A percentile compares a stretch with the other conserved stretches of the same genome.
Conservation (phyloP, 2,113 vertebrate species). For the Hyperoodon ampullatus region DNA sequence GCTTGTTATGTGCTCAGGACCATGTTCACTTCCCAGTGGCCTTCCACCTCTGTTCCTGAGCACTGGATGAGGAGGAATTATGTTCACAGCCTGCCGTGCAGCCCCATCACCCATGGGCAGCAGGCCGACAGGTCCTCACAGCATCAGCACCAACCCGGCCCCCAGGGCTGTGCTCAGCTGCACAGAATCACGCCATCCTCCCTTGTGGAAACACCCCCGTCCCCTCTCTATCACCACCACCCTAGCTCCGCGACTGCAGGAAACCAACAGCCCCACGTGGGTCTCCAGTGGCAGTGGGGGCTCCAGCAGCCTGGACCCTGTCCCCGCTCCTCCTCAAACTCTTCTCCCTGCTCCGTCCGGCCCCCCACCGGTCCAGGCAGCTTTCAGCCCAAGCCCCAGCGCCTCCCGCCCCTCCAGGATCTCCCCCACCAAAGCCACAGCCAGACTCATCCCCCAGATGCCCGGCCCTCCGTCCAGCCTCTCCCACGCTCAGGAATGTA, state of each 20-base stretch:
- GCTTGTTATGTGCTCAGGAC: rapidly evolving
- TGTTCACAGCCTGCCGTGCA: rapidly evolving
- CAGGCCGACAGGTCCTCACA: not conserved
- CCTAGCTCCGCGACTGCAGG: rapidly evolving
- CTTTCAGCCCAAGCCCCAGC: rapidly evolving
- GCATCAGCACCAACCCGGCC: rapidly evolving
- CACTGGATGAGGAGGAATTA: not conserved
- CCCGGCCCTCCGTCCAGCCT: not conserved
- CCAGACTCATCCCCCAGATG: not conserved
- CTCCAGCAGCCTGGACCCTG: too few relatives aligned
- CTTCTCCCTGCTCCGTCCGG: too few relatives aligned
- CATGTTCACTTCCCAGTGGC: rapidly evolving
- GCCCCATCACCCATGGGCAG: not conserved
- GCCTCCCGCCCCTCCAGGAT: rapidly evolving
- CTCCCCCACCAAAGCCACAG: not conserved
- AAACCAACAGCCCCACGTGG: rapidly evolving
- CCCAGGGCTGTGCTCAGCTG: rapidly evolving
- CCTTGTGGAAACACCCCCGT: rapidly evolving
- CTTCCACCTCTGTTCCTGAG: rapidly evolving
- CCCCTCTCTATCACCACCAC: not conserved
- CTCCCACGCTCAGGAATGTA: not conserved
- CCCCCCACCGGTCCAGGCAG: rapidly evolving
- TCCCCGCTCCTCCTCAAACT: too few relatives aligned
- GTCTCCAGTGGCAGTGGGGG: not conserved
- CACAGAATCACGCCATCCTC: rapidly evolving